A percentile compares a stretch with the other conserved stretches of the same genome.
Evolutionary conservation across 2,888 invertebrate species (phyloP).

Genomic region (Agrotis puta): DNA sequence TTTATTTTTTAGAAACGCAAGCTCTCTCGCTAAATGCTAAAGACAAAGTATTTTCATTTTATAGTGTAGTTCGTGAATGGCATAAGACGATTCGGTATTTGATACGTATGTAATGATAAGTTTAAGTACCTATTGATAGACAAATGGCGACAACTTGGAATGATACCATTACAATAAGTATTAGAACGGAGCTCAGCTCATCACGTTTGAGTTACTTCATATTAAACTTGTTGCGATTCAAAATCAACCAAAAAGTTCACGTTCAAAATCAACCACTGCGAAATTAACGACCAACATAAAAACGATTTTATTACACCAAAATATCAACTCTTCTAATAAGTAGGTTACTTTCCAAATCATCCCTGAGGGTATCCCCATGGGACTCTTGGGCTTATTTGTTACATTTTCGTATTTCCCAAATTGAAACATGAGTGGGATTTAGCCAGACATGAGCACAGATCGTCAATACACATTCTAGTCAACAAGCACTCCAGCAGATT

Average conservation of each 20-base stretch:
- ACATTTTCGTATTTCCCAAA: slow-evolving; percentile 9
- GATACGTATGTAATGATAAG: not conserved
- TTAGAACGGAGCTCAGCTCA: not conserved
- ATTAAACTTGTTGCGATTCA: not conserved
- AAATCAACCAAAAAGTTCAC: slow-evolving; percentile 7
- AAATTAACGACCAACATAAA: slow-evolving; percentile 6
- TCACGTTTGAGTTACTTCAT: not conserved
- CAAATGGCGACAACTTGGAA: not conserved
- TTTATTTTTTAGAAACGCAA: too few species aligned
- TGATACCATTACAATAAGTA: slow-evolving; percentile 13
- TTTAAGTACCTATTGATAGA: not conserved
- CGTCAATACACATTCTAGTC: slow-evolving; percentile 73
- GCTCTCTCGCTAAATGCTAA: too few species aligned
- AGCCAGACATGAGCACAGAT: slow-evolving; percentile 42
- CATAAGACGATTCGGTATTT: not conserved
- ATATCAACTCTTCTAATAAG: not conserved
- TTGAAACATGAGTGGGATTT: slow-evolving; percentile 11
- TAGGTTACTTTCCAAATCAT: too few species aligned
- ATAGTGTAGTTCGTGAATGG: not conserved
- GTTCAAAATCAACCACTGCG: not conserved
- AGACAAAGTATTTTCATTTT: not conserved
- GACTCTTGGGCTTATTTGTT: not conserved
- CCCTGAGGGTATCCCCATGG: not conserved
- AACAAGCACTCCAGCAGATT: slow-evolving; percentile 79
- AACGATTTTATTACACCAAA: not conserved